A percentile compares a stretch with the other conserved stretches of the same genome.
Conservation (phyloP, 2,888 invertebrate species). For the Leucophenga montana region DNA sequence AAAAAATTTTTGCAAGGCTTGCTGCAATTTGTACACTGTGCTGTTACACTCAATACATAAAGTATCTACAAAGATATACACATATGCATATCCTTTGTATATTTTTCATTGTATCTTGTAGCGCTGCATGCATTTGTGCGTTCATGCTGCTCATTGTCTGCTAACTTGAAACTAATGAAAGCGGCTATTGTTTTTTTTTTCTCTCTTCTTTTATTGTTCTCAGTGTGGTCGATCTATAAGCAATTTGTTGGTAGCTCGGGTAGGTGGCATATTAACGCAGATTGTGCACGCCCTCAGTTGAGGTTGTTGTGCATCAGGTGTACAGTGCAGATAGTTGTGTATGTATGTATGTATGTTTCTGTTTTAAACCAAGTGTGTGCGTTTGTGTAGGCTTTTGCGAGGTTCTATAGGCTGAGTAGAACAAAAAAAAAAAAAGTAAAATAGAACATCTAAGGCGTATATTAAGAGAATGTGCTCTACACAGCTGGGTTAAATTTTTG, state of each 20-base stretch:
- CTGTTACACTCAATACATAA: too few relatives aligned
- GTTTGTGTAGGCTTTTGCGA: too few relatives aligned
- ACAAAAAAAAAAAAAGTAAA: constrained; percentile 15
- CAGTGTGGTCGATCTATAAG: constrained; percentile 30
- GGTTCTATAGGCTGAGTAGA: constrained; percentile 46
- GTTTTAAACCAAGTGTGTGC: too few relatives aligned
- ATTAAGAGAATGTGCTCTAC: too few relatives aligned
- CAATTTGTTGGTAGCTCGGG: constrained; percentile 41
- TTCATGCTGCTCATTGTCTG: constrained; percentile 13
- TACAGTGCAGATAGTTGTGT: too few relatives aligned
- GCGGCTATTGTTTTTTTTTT: constrained; percentile 8
- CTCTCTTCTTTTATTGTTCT: neutral
- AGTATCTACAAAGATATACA: constrained; percentile 30
- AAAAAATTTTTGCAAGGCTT: constrained; percentile 35
- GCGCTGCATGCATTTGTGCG: neutral
- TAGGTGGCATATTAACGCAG: constrained; percentile 59
- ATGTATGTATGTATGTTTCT: too few relatives aligned
- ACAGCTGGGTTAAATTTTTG: too few relatives aligned
- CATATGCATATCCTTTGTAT: constrained; percentile 42
- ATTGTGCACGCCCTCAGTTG: constrained; percentile 44
- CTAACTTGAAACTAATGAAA: constrained; percentile 21
- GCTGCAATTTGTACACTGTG: constrained; percentile 27
- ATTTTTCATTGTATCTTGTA: constrained; percentile 31
- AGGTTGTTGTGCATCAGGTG: constrained; percentile 36
- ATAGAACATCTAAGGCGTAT: constrained; percentile 6